phyloP scores from a whole-genome alignment of 2,797 vertebrate species.

The Sphenodon punctatus region DNA sequence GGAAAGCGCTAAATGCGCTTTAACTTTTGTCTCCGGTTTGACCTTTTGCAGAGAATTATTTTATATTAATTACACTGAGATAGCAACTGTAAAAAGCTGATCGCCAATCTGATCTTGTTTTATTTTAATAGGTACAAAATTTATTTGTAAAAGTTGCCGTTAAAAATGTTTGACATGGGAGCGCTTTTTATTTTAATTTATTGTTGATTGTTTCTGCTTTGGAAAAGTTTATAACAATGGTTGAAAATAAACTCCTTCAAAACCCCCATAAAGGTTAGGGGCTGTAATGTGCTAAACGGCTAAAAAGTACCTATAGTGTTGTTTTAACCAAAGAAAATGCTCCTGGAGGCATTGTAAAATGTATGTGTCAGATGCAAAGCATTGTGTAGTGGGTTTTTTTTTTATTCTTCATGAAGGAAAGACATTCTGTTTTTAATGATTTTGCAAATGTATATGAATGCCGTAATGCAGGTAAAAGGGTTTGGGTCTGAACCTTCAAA shows the following conservation, averaged over 20 bases:
- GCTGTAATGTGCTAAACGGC: conserved; percentile 70
- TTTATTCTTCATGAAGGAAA: conserved; percentile 70
- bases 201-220: conserved; percentile 72
- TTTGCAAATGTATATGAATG: conserved; percentile 76
- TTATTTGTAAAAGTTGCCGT: conserved; percentile 59
- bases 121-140: conserved; percentile 27
- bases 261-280: conserved; percentile 63
- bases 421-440: conserved; percentile 75
- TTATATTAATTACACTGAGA: conserved; percentile 67
- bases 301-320: conserved; percentile 72
- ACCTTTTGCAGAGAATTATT: conserved; percentile 61
- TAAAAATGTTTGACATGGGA: conserved; percentile 62
- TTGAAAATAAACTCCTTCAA: conserved; percentile 75
- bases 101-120: background rate
- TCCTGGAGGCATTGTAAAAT: conserved; percentile 80
- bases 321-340: conserved; percentile 76
- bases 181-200: conserved; percentile 75
- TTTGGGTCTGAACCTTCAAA: conserved; percentile 10
- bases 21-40: conserved; percentile 45
- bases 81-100: conserved; percentile 40
- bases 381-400: conserved; percentile 74
- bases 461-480: conserved; percentile 44
- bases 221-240: conserved; percentile 75
- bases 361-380: conserved; percentile 80
- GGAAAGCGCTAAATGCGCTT: conserved; percentile 51